These are phyloP conservation scores for Strongylocentrotus purpuratus DNA, from an alignment of 35 echinoderm and acorn worm genomes.

Conservation along the genomic window DNA sequence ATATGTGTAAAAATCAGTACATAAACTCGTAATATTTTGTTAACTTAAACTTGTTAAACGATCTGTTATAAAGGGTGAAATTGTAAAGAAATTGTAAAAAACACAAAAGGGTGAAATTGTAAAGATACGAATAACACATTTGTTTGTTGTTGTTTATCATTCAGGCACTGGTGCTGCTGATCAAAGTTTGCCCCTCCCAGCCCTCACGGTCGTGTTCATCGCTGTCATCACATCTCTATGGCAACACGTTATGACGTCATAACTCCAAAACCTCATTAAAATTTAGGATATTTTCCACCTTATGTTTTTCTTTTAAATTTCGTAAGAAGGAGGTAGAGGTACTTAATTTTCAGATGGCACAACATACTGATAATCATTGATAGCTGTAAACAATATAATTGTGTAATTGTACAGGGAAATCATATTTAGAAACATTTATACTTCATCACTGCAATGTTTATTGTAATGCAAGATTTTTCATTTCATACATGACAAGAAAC, in stretches of 20 bases:
- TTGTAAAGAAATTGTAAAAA: too few relatives aligned
- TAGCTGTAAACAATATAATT: background rate
- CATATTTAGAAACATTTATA: background rate
- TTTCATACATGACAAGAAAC: too few relatives aligned
- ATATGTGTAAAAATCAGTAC: too few relatives aligned
- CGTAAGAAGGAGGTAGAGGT: background rate
- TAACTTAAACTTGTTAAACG: too few relatives aligned
- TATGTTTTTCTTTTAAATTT: background rate
- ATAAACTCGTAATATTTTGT: too few relatives aligned
- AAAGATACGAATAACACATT: too few relatives aligned
- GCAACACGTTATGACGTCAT: background rate
- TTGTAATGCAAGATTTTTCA: too few relatives aligned
- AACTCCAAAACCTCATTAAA: background rate
- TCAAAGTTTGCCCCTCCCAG: background rate
- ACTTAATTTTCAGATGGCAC: background rate
- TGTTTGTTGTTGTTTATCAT: background rate
- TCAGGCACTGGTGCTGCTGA: constrained; percentile 5
- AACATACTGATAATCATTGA: background rate
- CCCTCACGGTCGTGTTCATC: background rate
- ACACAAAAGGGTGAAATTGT: too few relatives aligned
- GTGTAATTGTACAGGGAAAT: background rate
- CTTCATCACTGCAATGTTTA: too few relatives aligned
- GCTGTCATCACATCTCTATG: constrained; percentile 24
- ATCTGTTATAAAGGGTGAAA: too few relatives aligned
- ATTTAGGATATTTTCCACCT: background rate